Percentiles rank a stretch among this genome's conserved stretches.
These are phyloP conservation scores for Tympanuchus pallidicinctus DNA, from an alignment of 2,113 vertebrate species.

Conservation along the genomic window DNA sequence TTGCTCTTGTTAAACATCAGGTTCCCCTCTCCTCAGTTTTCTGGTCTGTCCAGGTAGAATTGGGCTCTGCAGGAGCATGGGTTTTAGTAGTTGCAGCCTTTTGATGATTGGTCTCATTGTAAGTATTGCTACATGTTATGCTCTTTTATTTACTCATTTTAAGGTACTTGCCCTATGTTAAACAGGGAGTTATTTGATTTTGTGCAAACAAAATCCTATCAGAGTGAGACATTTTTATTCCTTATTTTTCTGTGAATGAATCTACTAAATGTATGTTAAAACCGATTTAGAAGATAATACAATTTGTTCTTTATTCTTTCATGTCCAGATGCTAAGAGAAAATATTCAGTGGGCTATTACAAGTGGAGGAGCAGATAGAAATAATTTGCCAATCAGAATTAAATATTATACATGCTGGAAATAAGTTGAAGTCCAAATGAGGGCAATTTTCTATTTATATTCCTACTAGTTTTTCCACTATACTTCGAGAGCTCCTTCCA, in stretches of 20 bases:
- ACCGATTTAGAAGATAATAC: background rate
- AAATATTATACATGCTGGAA: background rate
- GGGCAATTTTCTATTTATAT: background rate
- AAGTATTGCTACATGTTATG: background rate
- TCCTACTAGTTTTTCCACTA: background rate
- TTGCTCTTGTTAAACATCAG: too few species aligned
- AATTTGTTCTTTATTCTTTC: background rate
- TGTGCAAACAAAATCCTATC: background rate
- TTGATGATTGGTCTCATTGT: background rate
- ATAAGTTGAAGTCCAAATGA: background rate
- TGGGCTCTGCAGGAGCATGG: background rate
- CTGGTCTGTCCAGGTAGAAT: background rate
- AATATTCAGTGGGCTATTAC: background rate
- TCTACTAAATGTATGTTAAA: background rate
- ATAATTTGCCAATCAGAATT: background rate
- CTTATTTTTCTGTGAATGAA: background rate
- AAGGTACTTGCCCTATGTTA: background rate
- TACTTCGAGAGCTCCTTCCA: background rate
- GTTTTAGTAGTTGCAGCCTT: background rate
- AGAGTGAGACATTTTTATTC: background rate
- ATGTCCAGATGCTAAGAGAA: background rate
- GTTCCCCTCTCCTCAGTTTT: too few species aligned
- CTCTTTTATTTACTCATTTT: background rate
- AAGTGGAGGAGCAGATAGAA: background rate
- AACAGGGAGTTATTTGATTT: background rate